phyloP scores from a whole-genome alignment of 2,888 invertebrate species.

The Agriopis leucophaearia region DNA sequence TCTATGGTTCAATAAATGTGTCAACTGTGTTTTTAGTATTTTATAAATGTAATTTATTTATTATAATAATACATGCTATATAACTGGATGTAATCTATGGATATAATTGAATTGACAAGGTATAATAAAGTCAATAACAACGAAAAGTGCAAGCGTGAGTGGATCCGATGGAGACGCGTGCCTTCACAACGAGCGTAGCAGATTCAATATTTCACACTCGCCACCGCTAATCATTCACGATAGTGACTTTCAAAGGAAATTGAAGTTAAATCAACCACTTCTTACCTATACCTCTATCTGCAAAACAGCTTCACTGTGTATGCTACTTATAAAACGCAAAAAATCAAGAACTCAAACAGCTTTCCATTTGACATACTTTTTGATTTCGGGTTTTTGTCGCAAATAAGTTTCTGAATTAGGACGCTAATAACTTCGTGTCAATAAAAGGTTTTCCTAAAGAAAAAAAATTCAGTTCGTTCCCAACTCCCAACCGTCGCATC shows the following conservation, averaged over 20 bases:
- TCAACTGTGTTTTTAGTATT: slow-evolving; percentile 7
- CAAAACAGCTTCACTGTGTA: not conserved
- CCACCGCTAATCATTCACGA: slow-evolving; percentile 77
- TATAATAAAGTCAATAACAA: slow-evolving; percentile 43
- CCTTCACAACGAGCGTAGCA: slow-evolving; percentile 69
- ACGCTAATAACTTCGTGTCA: slow-evolving; percentile 25
- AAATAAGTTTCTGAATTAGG: slow-evolving; percentile 30
- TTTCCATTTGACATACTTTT: slow-evolving; percentile 33
- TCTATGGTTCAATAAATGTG: slow-evolving; percentile 12
- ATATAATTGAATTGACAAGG: slow-evolving; percentile 11
- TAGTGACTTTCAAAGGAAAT: slow-evolving; percentile 73
- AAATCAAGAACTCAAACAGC: slow-evolving; percentile 22
- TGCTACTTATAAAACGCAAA: slow-evolving; percentile 8
- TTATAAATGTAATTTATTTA: not conserved
- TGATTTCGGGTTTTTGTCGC: slow-evolving; percentile 7
- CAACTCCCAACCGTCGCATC: slow-evolving; percentile 27
- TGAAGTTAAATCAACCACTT: slow-evolving; percentile 62
- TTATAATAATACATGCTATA: not conserved
- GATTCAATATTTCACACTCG: slow-evolving; percentile 80
- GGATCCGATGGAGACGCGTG: slow-evolving; percentile 70
- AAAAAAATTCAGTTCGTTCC: slow-evolving; percentile 32
- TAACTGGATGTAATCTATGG: slow-evolving; percentile 8
- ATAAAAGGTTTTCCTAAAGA: slow-evolving; percentile 35
- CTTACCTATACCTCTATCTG: slow-evolving; percentile 28
- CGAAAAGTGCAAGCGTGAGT: slow-evolving; percentile 59